Percentiles rank a stretch among this genome's conserved stretches.
These are phyloP conservation scores for Drosophila melanocephala DNA, from an alignment of 2,888 invertebrate species.

Conservation along the genomic window DNA sequence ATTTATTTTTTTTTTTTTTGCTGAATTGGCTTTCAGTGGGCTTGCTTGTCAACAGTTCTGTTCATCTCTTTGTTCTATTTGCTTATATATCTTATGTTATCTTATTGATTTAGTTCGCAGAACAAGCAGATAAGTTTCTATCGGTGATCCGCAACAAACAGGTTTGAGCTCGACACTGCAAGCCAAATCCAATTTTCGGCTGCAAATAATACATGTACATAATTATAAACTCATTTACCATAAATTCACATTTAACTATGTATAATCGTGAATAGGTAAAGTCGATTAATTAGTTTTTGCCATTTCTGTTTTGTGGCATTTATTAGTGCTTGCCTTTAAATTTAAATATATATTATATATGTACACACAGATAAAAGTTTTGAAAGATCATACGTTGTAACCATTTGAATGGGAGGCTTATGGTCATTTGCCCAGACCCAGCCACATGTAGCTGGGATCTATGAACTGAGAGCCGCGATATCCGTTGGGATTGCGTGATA, in stretches of 20 bases:
- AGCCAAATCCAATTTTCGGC: neutral
- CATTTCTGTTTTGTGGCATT: slow-evolving; percentile 5
- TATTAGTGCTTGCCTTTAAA: slow-evolving; percentile 30
- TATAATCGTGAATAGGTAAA: neutral
- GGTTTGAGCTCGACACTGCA: neutral
- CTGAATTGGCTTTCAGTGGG: too few relatives aligned
- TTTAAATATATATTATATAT: slow-evolving; percentile 11
- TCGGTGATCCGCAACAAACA: neutral
- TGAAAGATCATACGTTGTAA: slow-evolving; percentile 50
- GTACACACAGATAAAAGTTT: slow-evolving; percentile 34
- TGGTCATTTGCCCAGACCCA: slow-evolving; percentile 87
- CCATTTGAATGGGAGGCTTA: slow-evolving; percentile 19
- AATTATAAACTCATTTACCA: neutral
- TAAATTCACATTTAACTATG: neutral
- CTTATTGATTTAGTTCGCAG: neutral
- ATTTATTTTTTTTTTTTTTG: too few relatives aligned
- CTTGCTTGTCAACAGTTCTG: neutral
- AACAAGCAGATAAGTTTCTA: neutral
- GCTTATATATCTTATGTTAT: neutral
- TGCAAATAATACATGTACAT: neutral
- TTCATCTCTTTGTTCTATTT: neutral
- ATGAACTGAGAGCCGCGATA: slow-evolving; percentile 88
- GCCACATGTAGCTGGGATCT: slow-evolving; percentile 89
- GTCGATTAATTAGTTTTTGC: slow-evolving; percentile 13
- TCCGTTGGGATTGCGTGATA: slow-evolving; percentile 87